Evolutionary conservation across 2,888 invertebrate genomes (phyloP), one percentile per base, ranked within the genome.

Genomic region (Lutraria lutraria): DNA sequence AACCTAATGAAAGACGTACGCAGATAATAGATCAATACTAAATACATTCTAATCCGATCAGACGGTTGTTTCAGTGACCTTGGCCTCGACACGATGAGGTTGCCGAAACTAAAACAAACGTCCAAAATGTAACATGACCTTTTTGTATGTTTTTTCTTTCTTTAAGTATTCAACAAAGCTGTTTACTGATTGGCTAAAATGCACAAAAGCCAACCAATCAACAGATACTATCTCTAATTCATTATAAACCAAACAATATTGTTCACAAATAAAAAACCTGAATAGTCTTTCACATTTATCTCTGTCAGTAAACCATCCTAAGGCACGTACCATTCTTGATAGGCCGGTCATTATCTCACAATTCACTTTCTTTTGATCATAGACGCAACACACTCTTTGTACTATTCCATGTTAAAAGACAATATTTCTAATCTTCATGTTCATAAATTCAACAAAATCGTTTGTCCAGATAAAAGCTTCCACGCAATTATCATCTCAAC

Each of bases 41-140:
- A 34, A 31, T 31, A 76, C 34, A 31, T 76, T 31, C 19, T 19
- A 0, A 31, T 8, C 21, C 31, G 60, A n/a, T 85, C 80, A 56
- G 60, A 80, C 54, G 60, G 80, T 43, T 85, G 53, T 84, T 88
- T 60, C 63, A 83, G 79, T 83, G 76, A 88, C 83, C 87, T 88
- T 88, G 87, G 87, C 87, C 87, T 83, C 83, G 80, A 83, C 83
- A 60, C 21, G 43, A 56, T 83, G 83, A 88, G 87, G 87, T 88
- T 88, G 87, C 87, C 87, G 83, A 82, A 83, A 88, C 83, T 80
- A 15, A 88, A 88, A 88, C 31, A 79, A 85, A 79, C 34, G 60
- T 56, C 80, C 80, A 60, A 85, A 29, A 25, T 19, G 19, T 34
- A 76, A 34, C 60, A 80, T 34, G 54, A 60, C 21, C 43, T 79